A percentile compares a stretch with the other conserved stretches of the same genome.
phyloP scores from a whole-genome alignment of 2,888 invertebrate genomes.

The Mythimna albipuncta region DNA sequence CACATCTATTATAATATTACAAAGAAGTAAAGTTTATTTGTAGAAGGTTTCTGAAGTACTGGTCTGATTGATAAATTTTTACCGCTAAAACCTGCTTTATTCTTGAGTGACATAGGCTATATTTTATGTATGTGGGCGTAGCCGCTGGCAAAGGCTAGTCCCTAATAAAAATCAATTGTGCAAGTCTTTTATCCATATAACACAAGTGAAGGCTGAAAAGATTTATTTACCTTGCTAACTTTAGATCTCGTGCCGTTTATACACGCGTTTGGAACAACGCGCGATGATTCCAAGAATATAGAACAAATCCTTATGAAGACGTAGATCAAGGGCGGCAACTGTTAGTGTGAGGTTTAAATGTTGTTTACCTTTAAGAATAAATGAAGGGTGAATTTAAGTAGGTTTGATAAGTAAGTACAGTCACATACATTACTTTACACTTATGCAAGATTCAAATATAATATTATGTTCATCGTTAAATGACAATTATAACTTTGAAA shows the following conservation, averaged over 20 bases:
- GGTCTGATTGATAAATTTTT: too few relatives aligned
- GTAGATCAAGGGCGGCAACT: slow-evolving; percentile 11
- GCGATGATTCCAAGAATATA: not conserved
- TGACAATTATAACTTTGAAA: not conserved
- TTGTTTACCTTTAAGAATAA: slow-evolving; percentile 17
- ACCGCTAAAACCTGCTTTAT: too few relatives aligned
- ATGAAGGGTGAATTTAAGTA: not conserved
- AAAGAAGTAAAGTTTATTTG: too few relatives aligned
- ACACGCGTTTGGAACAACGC: not conserved
- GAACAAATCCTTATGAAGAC: slow-evolving; percentile 21
- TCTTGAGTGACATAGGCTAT: too few relatives aligned
- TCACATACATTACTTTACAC: too few relatives aligned
- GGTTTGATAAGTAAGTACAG: not conserved
- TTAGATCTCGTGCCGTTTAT: not conserved
- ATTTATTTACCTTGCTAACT: not conserved
- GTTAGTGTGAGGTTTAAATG: not conserved
- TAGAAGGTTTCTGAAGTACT: too few relatives aligned
- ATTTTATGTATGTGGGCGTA: too few relatives aligned
- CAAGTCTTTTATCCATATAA: not conserved
- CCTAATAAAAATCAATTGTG: not conserved
- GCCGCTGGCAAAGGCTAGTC: too few relatives aligned
- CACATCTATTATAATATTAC: too few relatives aligned
- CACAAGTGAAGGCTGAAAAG: not conserved
- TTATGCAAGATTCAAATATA: not conserved
- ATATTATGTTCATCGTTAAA: not conserved